These are phyloP conservation scores for Acronicta psi DNA, from an alignment of 2,888 invertebrate genomes.

Conservation along the genomic window DNA sequence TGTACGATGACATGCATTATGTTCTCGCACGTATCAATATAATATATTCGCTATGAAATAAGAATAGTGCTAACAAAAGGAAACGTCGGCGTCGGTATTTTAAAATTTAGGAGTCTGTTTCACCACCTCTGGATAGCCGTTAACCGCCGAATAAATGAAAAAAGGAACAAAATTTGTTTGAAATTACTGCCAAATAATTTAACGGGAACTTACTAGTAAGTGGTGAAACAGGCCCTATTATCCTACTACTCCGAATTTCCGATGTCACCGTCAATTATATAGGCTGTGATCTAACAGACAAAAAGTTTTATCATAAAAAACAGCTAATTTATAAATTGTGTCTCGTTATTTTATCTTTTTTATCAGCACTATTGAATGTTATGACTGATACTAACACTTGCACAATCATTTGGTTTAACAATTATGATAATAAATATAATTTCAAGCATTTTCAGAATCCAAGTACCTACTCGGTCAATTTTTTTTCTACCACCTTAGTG, in stretches of 20 bases:
- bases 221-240: too few species aligned
- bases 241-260: too few species aligned
- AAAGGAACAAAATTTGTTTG: too few species aligned
- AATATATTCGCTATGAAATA: neutral
- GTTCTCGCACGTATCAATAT: constrained; percentile 14
- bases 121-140: too few species aligned
- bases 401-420: neutral
- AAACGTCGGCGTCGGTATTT: neutral
- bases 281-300: too few species aligned
- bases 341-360: neutral
- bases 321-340: neutral
- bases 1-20: constrained; percentile 7
- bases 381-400: neutral
- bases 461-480: neutral
- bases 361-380: neutral
- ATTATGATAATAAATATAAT: neutral
- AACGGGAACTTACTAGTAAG: too few species aligned
- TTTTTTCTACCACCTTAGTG: too few species aligned
- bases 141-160: too few species aligned
- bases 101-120: too few species aligned
- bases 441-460: neutral
- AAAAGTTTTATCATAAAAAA: neutral
- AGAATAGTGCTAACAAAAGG: neutral
- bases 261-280: too few species aligned
- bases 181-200: too few species aligned